Conservation (phyloP, 2,888 invertebrate genomes). For the Apotomis turbidana region DNA sequence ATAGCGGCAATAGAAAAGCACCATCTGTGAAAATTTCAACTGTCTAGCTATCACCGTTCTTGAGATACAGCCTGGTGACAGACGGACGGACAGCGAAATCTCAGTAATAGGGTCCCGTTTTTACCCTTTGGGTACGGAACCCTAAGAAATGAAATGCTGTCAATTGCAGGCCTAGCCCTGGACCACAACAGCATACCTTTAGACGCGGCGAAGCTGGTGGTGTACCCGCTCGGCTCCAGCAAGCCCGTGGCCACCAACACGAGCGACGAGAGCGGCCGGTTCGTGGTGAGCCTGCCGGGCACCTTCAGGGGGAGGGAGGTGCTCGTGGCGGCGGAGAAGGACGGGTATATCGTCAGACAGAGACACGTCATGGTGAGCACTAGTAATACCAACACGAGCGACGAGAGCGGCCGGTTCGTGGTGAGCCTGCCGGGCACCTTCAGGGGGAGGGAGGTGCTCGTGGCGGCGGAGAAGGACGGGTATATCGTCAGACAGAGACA, state of each 20-base stretch:
- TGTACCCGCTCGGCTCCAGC: conserved; percentile 69
- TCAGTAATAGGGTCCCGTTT: too few species aligned
- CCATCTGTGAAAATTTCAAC: too few species aligned
- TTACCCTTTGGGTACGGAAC: too few species aligned
- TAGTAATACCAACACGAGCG: too few species aligned
- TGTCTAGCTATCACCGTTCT: too few species aligned
- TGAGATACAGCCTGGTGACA: too few species aligned
- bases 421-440: conserved; percentile 68
- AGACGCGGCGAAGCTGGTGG: conserved; percentile 73
- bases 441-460: conserved; percentile 74
- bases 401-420: conserved; percentile 76
- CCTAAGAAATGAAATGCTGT: too few species aligned
- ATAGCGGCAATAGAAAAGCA: too few species aligned
- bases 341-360: conserved; percentile 84
- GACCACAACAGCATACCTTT: conserved; percentile 85
- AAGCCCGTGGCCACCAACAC: conserved; percentile 56
- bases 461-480: conserved; percentile 84
- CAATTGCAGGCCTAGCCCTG: conserved; percentile 82
- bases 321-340: conserved; percentile 81
- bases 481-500: conserved; percentile 83
- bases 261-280: conserved; percentile 76
- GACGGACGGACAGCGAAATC: too few species aligned
- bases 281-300: conserved; percentile 73
- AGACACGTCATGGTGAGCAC: conserved; percentile 74
- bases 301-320: conserved; percentile 72